These are phyloP conservation scores for Protodeltote pygarga DNA, from an alignment of 2,888 invertebrate genomes.

Conservation along the genomic window DNA sequence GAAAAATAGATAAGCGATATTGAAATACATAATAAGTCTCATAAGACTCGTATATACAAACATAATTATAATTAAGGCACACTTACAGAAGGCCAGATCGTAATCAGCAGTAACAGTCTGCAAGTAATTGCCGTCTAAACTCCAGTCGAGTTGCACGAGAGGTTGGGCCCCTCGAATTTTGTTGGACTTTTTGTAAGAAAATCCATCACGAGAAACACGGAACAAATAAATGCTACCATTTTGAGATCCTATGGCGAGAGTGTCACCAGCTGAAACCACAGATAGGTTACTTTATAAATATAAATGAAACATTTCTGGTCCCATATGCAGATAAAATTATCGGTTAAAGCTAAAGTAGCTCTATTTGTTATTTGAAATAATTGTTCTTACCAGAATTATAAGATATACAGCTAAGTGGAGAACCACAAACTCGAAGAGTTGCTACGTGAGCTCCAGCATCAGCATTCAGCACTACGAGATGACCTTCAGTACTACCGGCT, in stretches of 20 bases:
- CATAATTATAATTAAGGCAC: background rate
- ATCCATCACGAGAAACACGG: slow-evolving; percentile 95
- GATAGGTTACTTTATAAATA: slow-evolving; percentile 4
- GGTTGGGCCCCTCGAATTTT: slow-evolving; percentile 95
- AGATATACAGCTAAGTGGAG: slow-evolving; percentile 94
- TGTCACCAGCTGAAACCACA: slow-evolving; percentile 91
- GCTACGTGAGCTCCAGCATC: slow-evolving; percentile 95
- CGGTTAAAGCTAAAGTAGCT: too few relatives aligned
- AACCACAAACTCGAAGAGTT: slow-evolving; percentile 94
- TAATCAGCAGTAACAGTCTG: slow-evolving; percentile 97
- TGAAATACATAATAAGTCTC: slow-evolving; percentile 3
- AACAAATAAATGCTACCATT: slow-evolving; percentile 92
- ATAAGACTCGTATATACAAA: background rate
- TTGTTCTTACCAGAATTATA: slow-evolving; percentile 94
- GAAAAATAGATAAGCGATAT: slow-evolving; percentile 50
- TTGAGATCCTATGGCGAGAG: slow-evolving; percentile 95
- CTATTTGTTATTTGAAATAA: too few relatives aligned
- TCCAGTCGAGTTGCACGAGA: slow-evolving; percentile 96
- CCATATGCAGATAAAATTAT: too few relatives aligned
- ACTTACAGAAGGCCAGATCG: slow-evolving; percentile 95
- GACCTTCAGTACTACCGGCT: slow-evolving; percentile 96
- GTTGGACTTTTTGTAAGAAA: slow-evolving; percentile 95
- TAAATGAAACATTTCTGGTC: too few relatives aligned
- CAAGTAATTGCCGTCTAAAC: slow-evolving; percentile 94
- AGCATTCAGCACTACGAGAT: slow-evolving; percentile 94